Percentiles rank a stretch among this genome's conserved stretches.
Conservation (phyloP, 2,888 invertebrate genomes). For the Azorinus chamasolen region DNA sequence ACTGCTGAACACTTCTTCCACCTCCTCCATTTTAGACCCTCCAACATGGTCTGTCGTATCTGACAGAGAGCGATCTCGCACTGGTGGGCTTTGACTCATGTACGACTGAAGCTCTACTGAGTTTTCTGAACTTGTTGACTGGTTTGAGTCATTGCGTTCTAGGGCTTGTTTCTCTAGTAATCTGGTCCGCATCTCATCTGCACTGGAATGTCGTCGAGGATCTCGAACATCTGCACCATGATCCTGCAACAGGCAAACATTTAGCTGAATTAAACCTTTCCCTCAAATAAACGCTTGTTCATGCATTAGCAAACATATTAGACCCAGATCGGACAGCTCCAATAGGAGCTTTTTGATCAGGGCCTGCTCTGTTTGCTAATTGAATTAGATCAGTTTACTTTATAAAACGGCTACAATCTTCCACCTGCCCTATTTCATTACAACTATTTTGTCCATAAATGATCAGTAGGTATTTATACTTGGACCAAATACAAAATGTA, state of each 20-base stretch:
- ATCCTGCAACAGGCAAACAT: conserved; percentile 38
- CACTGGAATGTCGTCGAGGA: conserved; percentile 80
- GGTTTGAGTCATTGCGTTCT: conserved; percentile 83
- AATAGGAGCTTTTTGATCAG: too few relatives aligned
- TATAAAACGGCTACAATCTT: too few relatives aligned
- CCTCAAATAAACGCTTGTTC: too few relatives aligned
- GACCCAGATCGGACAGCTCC: too few relatives aligned
- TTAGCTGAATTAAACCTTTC: too few relatives aligned
- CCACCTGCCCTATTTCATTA: too few relatives aligned
- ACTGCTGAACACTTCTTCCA: conserved; percentile 79
- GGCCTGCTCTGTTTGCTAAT: too few relatives aligned
- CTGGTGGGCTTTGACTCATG: conserved; percentile 57
- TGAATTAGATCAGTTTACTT: too few relatives aligned
- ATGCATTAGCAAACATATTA: too few relatives aligned
- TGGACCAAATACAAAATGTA: too few relatives aligned
- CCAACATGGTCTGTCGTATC: conserved; percentile 34
- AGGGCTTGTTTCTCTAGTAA: conserved; percentile 77
- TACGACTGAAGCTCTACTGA: conserved; percentile 77
- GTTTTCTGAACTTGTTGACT: conserved; percentile 82
- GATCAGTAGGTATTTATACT: too few relatives aligned
- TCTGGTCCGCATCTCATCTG: conserved; percentile 79
- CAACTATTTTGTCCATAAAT: too few relatives aligned
- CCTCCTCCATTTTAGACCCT: conserved; percentile 51
- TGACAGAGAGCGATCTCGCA: conserved; percentile 43
- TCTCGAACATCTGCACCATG: conserved; percentile 47